Conservation (phyloP, 2,113 vertebrate species). For the Cyprinus carpio region DNA sequence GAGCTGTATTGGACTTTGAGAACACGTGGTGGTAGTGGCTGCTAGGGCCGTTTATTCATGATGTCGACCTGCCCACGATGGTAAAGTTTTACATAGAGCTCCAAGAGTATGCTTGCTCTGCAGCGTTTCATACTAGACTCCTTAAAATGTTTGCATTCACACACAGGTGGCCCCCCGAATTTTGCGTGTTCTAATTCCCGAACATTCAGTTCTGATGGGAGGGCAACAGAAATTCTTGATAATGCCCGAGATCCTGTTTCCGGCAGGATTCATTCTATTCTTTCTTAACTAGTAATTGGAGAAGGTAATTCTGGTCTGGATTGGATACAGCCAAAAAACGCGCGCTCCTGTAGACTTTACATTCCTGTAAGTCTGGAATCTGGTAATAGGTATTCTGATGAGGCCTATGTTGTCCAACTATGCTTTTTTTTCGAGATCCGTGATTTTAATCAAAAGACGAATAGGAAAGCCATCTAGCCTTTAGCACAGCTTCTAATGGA, state of each 20-base stretch:
- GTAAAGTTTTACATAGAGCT: neutral
- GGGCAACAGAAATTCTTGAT: slow-evolving; percentile 32
- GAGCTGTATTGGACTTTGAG: neutral
- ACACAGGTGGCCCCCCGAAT: slow-evolving; percentile 46
- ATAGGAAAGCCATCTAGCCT: neutral
- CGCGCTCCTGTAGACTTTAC: neutral
- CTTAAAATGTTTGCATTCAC: slow-evolving; percentile 9
- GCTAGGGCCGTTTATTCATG: neutral
- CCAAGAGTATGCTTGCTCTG: neutral
- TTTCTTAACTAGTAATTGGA: slow-evolving; percentile 19
- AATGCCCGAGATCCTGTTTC: slow-evolving; percentile 27
- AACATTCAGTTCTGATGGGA: slow-evolving; percentile 34
- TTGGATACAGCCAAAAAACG: neutral
- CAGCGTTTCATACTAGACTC: neutral
- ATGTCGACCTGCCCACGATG: neutral
- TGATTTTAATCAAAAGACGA: neutral
- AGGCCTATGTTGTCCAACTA: neutral
- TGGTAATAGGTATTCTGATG: neutral
- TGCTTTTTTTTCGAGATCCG: neutral
- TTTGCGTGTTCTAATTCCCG: slow-evolving; percentile 36
- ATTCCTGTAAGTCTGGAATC: neutral
- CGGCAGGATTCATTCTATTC: neutral
- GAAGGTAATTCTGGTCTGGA: neutral
- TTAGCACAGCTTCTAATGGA: neutral
- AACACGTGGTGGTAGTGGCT: neutral